phyloP scores from a whole-genome alignment of 2,797 vertebrate species.

The Rhincodon typus region DNA sequence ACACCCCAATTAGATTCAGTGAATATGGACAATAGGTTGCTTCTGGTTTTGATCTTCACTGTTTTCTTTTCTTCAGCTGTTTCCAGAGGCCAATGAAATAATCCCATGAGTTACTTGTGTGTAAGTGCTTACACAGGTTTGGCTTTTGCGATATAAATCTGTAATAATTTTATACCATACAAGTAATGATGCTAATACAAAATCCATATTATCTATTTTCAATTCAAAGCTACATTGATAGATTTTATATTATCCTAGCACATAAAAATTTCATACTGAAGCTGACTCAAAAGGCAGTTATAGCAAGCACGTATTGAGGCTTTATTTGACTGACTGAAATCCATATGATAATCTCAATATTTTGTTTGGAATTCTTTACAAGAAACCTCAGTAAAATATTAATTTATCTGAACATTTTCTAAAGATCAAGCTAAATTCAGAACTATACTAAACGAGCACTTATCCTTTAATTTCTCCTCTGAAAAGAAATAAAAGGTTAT shows the following conservation, averaged over 20 bases:
- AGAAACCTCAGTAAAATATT: neutral
- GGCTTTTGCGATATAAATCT: neutral
- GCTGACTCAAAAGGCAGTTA: neutral
- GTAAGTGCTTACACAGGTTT: neutral
- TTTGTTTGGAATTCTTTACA: neutral
- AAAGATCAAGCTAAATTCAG: neutral
- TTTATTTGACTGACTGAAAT: neutral
- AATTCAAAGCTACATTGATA: neutral
- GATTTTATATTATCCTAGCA: neutral
- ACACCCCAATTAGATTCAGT: too few relatives aligned
- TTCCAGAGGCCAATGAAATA: neutral
- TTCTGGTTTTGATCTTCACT: too few relatives aligned
- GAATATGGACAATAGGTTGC: too few relatives aligned
- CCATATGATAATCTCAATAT: neutral
- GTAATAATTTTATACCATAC: neutral
- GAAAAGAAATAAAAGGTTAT: neutral
- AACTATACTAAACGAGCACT: neutral
- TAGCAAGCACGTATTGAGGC: neutral
- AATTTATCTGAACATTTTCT: neutral
- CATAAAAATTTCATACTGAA: neutral
- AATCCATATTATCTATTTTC: neutral
- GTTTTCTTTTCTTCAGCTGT: too few relatives aligned
- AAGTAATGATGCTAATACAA: neutral
- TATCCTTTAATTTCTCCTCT: neutral
- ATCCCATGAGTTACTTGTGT: neutral